A percentile compares a stretch with the other conserved stretches of the same genome.
These are phyloP conservation scores for Pseudeuparius sepicola DNA, from an alignment of 2,888 invertebrate genomes.

Conservation along the genomic window DNA sequence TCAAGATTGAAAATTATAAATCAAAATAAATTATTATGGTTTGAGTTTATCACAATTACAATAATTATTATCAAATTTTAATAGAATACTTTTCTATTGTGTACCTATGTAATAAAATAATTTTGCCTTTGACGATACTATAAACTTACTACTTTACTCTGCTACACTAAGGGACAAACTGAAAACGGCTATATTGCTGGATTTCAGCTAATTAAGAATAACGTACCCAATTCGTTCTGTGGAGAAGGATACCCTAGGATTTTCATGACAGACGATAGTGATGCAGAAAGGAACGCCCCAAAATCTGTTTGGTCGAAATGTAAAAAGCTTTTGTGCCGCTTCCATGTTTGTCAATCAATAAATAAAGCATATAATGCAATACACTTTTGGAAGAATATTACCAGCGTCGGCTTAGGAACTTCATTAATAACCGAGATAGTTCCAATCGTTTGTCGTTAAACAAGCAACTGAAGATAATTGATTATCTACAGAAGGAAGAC, in stretches of 20 bases:
- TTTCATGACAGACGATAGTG: conserved; percentile 15
- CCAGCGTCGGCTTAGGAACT: conserved; percentile 12
- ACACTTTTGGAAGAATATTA: no score
- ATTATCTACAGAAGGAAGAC: conserved; percentile 6
- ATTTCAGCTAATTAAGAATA: conserved; percentile 10
- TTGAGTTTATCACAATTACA: no score
- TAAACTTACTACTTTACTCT: no score
- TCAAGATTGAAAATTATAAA: no score
- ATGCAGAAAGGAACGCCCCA: conserved; percentile 14
- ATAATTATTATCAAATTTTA: no score
- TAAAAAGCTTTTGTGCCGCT: conserved; percentile 10
- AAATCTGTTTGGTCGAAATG: conserved; percentile 9
- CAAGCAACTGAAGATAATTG: conserved; percentile 1
- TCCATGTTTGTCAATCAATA: conserved; percentile 15
- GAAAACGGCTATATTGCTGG: conserved; percentile 10
- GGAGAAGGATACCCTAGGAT: conserved; percentile 10
- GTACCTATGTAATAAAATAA: no score
- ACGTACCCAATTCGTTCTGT: conserved; percentile 10
- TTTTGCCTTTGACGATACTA: no score
- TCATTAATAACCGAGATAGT: conserved; percentile 9
- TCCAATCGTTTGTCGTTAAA: conserved; percentile 3
- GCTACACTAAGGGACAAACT: conserved; percentile 14
- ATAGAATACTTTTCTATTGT: no score
- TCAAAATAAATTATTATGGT: no score
- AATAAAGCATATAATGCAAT: no score